Conservation (phyloP, 2,888 invertebrate species). For the Panorpa germanica region DNA sequence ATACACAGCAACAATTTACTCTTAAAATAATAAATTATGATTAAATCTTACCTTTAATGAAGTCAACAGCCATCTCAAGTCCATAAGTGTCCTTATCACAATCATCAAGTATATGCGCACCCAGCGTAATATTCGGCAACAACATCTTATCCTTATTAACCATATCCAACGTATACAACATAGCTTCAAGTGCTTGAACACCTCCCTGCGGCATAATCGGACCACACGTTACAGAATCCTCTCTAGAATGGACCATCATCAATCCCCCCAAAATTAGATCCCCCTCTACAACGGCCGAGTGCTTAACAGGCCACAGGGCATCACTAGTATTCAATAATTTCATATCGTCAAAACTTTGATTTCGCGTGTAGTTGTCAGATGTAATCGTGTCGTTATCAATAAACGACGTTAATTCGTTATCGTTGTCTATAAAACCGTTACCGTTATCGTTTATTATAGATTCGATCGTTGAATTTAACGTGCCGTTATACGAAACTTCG, state of each 20-base stretch:
- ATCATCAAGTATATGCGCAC: conserved; percentile 81
- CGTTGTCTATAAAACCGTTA: too few relatives aligned
- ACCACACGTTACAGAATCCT: conserved; percentile 75
- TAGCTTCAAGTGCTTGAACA: conserved; percentile 74
- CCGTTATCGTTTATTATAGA: too few relatives aligned
- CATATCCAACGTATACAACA: conserved; percentile 77
- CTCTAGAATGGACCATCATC: conserved; percentile 90
- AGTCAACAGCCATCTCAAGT: conserved; percentile 88
- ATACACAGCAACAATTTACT: too few relatives aligned
- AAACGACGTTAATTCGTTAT: too few relatives aligned
- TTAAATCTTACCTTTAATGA: conserved; percentile 69
- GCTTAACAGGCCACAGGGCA: conserved; percentile 83
- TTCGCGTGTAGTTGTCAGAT: too few relatives aligned
- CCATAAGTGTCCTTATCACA: conserved; percentile 94
- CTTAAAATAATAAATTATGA: conserved; percentile 1
- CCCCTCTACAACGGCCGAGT: conserved; percentile 74
- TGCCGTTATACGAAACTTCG: too few relatives aligned
- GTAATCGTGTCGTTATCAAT: too few relatives aligned
- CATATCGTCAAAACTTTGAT: too few relatives aligned
- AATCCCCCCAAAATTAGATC: conserved; percentile 76
- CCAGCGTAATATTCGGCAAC: conserved; percentile 60
- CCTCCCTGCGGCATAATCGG: conserved; percentile 90
- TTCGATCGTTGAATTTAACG: too few relatives aligned
- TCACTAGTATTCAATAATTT: too few relatives aligned
- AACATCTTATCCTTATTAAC: conserved; percentile 45